Evolutionary conservation across 2,113 vertebrate genomes (phyloP), one percentile per base, ranked within the genome.

Genomic region (Quiscalus mexicanus): DNA sequence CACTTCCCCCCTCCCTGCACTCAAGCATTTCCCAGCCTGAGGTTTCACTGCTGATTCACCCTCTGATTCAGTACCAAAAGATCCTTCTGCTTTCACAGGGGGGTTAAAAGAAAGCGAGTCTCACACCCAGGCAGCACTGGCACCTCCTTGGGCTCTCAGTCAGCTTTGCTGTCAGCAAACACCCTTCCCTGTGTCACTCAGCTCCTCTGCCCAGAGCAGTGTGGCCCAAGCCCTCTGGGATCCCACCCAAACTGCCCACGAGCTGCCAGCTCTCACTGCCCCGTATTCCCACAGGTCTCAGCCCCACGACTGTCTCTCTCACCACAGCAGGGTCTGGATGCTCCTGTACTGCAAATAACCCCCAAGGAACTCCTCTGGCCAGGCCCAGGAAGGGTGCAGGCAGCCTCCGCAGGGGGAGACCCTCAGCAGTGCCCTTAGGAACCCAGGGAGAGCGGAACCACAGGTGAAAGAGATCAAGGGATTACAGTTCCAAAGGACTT

Each of bases 31-130:
- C 82, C 90, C 87, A 91, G 41, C 44, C 90, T 15, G n/a, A 80
- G 75, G 37, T 90, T 87, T 69, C 37, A 10, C 85, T 90, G 82
- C 82, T 93, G 82, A 76, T 83, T 83, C 94, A 95, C 33, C 25
- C 58, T 41, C 78, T 90, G 92, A 93, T 49, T 93, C 94, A 87
- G 44, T 7, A 75, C 58, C 70, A 45, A 37, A 47, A 65, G 31
- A 60, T 53, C 31, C 75, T 67, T n/a, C 75, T 80, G 33, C 20
- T 88, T 58, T 77, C 49, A 73, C 42, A 80, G n/a, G 11, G 11
- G 19, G 15, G 17, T 58, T 93, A 67, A 80, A 86, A 69, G 67
- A 82, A 67, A 75, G 56, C 0, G 0, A 90, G 11, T 58, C 56
- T 90, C 22, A 45, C 69, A 68, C 41, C 10, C 77, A 41, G 53